These are phyloP conservation scores for Actenoides lindsayi DNA, from an alignment of 2,113 vertebrate species.

Conservation along the genomic window DNA sequence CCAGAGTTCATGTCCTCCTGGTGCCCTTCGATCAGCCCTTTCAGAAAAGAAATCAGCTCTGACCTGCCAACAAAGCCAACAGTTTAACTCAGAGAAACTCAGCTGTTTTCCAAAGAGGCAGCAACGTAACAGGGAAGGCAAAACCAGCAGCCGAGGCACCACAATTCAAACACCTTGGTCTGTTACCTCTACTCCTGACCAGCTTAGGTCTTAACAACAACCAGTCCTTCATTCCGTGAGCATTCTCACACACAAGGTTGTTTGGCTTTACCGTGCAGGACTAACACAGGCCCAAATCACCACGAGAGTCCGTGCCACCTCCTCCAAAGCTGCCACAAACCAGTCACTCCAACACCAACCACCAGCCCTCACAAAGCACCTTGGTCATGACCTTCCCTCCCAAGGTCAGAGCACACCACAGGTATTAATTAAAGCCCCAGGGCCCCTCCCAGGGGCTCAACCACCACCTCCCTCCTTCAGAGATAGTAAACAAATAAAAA, in stretches of 20 bases:
- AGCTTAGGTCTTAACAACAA: not conserved
- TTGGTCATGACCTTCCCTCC: not conserved
- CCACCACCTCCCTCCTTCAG: not conserved
- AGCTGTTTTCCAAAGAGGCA: conserved; percentile 1
- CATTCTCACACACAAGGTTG: not conserved
- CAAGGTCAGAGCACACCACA: fast-evolving
- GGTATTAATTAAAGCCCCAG: not conserved
- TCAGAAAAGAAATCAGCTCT: conserved; percentile 37
- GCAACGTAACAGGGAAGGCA: not conserved
- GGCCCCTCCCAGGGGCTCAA: not conserved
- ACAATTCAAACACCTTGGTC: not conserved
- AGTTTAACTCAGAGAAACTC: not conserved
- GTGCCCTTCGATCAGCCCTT: not conserved
- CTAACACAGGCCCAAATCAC: not conserved
- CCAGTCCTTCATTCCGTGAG: not conserved
- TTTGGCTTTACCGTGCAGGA: not conserved
- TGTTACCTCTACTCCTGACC: fast-evolving
- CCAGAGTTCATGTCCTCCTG: not conserved
- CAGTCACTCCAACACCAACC: too few species aligned
- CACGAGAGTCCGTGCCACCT: not conserved
- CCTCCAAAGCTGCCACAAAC: not conserved
- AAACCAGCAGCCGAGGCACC: not conserved
- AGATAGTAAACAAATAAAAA: not conserved
- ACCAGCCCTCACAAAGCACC: not conserved
- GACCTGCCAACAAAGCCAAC: conserved; percentile 52